These are phyloP conservation scores for Crotalus helleri DNA, from an alignment of 2,113 vertebrate genomes.

Conservation along the genomic window DNA sequence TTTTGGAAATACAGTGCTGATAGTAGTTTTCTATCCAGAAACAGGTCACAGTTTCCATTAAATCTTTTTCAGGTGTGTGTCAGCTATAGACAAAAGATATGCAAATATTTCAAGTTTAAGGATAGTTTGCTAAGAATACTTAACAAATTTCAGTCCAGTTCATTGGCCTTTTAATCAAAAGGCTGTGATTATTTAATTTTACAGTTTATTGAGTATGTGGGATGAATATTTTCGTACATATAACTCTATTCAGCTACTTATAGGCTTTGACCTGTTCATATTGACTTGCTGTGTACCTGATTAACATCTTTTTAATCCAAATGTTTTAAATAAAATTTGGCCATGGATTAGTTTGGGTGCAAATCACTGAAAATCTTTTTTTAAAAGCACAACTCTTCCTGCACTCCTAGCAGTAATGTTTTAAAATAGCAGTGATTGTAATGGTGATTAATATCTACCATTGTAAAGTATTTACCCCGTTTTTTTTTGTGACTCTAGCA, in stretches of 20 bases:
- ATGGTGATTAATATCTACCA: constrained; percentile 70
- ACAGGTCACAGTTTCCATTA: constrained; percentile 29
- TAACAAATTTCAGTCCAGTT: constrained; percentile 22
- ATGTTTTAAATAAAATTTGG: constrained; percentile 52
- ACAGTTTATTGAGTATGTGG: constrained; percentile 42
- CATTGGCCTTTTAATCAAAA: constrained; percentile 33
- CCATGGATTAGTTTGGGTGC: constrained; percentile 47
- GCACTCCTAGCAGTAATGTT: constrained; percentile 50
- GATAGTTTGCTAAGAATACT: constrained; percentile 21
- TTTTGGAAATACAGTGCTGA: constrained; percentile 31
- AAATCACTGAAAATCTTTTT: constrained; percentile 52
- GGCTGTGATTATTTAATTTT: constrained; percentile 38
- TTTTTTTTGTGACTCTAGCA: constrained; percentile 70
- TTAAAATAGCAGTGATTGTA: constrained; percentile 71
- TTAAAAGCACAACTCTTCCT: constrained; percentile 46
- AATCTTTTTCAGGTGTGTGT: constrained; percentile 15
- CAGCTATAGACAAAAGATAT: background rate
- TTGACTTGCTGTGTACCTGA: constrained; percentile 57
- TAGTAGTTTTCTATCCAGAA: background rate
- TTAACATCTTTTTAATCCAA: constrained; percentile 57
- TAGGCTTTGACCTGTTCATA: constrained; percentile 37
- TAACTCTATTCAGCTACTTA: constrained; percentile 35
- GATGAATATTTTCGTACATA: constrained; percentile 40
- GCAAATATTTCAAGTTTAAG: constrained; percentile 13
- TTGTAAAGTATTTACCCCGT: constrained; percentile 65